These are phyloP conservation scores for Odontophorus gujanensis DNA, from an alignment of 2,113 vertebrate species.

Conservation along the genomic window DNA sequence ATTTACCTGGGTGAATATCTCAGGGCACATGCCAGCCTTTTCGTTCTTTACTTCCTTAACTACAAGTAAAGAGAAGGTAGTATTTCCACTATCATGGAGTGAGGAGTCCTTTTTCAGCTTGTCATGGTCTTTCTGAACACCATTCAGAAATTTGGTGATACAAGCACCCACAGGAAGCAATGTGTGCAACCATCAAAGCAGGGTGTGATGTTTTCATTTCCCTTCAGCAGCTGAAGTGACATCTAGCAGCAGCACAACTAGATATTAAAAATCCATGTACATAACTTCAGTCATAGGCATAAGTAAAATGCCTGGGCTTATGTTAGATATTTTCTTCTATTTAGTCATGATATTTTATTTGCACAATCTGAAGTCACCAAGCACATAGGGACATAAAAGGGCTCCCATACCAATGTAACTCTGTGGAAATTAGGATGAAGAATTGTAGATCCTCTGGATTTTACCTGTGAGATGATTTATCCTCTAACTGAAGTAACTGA, in stretches of 20 bases:
- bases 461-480: not conserved
- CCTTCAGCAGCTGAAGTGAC: not conserved
- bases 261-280: not conserved
- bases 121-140: not conserved
- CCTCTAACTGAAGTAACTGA: not conserved
- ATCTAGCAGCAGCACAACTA: not conserved
- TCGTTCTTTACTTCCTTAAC: not conserved
- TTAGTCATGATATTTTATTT: not conserved
- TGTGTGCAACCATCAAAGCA: not conserved
- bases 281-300: not conserved
- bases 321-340: not conserved
- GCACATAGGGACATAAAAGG: not conserved
- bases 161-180: not conserved
- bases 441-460: not conserved
- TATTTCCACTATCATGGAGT: not conserved
- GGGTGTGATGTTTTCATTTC: not conserved
- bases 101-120: not conserved
- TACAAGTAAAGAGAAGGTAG: not conserved
- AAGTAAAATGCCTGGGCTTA: not conserved
- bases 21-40: not conserved
- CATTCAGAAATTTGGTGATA: not conserved
- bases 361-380: not conserved
- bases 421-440: not conserved
- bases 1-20: not conserved
- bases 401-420: not conserved